A percentile compares a stretch with the other conserved stretches of the same genome.
Evolutionary conservation across 2,113 vertebrate genomes (phyloP).

Genomic region (Pangasianodon hypophthalmus): DNA sequence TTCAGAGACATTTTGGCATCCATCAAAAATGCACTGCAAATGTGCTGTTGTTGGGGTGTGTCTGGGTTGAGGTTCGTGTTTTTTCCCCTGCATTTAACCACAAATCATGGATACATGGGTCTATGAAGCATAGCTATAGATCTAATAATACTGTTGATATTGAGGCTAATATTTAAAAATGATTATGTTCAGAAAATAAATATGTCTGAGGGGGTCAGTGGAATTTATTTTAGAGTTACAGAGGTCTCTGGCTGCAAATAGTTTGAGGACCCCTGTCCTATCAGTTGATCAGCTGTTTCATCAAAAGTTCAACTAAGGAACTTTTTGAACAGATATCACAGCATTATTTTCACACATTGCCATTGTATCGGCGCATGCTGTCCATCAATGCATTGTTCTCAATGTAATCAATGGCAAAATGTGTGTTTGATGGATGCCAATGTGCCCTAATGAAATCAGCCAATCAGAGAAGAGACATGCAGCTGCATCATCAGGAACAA

Average conservation of each 20-base stretch:
- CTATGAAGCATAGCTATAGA: not conserved
- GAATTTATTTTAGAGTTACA: not conserved
- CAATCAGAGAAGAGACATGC: not conserved
- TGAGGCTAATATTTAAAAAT: not conserved
- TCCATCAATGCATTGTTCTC: not conserved
- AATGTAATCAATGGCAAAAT: not conserved
- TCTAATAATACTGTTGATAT: not conserved
- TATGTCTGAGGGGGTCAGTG: not conserved
- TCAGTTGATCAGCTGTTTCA: not conserved
- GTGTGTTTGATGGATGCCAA: not conserved
- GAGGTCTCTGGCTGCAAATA: not conserved
- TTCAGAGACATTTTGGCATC: not conserved
- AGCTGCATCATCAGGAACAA: conserved; percentile 2
- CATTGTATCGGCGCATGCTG: not conserved
- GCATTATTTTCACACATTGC: not conserved
- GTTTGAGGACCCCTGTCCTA: no score
- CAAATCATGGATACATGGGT: not conserved
- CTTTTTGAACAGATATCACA: not conserved
- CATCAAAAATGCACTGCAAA: not conserved
- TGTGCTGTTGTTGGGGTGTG: not conserved
- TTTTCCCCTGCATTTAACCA: not conserved
- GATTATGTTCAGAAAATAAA: not conserved
- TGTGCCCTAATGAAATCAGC: not conserved
- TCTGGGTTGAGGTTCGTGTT: not conserved
- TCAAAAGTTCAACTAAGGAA: not conserved